Evolutionary conservation across 2,797 vertebrate species (phyloP).

Genomic region (Dermochelys coriacea): DNA sequence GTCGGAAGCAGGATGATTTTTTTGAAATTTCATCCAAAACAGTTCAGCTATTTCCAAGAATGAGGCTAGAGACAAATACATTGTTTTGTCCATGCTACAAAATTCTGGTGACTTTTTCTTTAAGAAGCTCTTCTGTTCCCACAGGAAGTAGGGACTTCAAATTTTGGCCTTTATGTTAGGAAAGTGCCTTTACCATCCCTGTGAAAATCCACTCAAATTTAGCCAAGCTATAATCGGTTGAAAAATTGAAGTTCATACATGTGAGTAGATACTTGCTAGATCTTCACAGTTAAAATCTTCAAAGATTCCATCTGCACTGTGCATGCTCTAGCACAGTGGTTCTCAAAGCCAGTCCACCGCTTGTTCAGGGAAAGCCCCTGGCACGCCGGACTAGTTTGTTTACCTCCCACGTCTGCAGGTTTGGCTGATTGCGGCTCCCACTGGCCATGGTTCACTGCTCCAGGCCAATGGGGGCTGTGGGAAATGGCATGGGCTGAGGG

Average conservation of each 20-base stretch:
- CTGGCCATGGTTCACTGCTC: no score
- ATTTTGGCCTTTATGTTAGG: not conserved
- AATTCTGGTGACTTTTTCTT: not conserved
- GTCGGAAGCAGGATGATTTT: not conserved
- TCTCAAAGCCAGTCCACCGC: no score
- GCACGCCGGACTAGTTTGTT: no score
- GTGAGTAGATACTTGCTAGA: not conserved
- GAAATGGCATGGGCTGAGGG: no score
- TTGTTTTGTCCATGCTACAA: not conserved
- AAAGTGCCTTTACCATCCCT: not conserved
- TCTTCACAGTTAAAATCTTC: not conserved
- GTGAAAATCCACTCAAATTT: not conserved
- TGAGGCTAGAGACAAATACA: rapidly evolving
- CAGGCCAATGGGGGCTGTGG: no score
- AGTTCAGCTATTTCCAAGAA: not conserved
- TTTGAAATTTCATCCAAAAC: not conserved
- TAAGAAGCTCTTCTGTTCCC: rapidly evolving
- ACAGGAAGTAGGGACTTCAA: not conserved
- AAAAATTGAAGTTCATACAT: not conserved
- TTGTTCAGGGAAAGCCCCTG: no score
- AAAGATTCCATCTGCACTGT: not conserved
- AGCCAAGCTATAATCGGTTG: not conserved
- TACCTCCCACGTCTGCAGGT: no score
- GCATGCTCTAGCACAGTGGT: no score
- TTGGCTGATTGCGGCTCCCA: no score